Evolutionary conservation across 2,113 vertebrate genomes (phyloP).

Genomic region (Chauna torquata): DNA sequence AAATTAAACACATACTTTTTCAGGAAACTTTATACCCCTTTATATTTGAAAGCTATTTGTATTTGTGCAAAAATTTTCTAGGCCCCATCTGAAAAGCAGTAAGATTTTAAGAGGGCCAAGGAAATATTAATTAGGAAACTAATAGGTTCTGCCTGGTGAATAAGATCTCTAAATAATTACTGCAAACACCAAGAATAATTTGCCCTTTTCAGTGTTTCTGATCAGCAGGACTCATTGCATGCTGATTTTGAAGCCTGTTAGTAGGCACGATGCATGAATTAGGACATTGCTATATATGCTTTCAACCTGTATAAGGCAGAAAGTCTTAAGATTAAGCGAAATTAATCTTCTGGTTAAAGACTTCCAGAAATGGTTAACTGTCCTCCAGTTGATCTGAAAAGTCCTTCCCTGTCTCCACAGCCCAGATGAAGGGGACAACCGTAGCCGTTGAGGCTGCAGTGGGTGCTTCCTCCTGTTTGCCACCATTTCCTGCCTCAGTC

Average conservation of each 20-base stretch:
- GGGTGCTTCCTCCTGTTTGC: rapidly evolving
- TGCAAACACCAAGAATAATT: not conserved
- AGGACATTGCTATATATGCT: not conserved
- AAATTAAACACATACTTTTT: not conserved
- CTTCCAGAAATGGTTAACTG: not conserved
- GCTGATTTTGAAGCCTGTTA: not conserved
- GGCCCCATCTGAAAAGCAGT: not conserved
- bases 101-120: not conserved
- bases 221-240: not conserved
- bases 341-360: not conserved
- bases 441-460: not conserved
- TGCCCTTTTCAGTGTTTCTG: not conserved
- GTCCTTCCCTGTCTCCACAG: not conserved
- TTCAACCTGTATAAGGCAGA: not conserved
- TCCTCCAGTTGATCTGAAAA: not conserved
- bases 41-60: not conserved
- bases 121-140: not conserved
- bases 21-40: not conserved
- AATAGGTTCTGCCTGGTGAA: not conserved
- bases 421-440: not conserved
- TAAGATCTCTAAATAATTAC: not conserved
- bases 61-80: not conserved
- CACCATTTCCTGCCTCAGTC: not conserved
- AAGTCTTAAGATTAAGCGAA: not conserved
- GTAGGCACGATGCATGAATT: not conserved